Evolutionary conservation across 2,797 vertebrate species (phyloP), one percentile per base, ranked within the genome.

Genomic region (Malurus splendens): DNA sequence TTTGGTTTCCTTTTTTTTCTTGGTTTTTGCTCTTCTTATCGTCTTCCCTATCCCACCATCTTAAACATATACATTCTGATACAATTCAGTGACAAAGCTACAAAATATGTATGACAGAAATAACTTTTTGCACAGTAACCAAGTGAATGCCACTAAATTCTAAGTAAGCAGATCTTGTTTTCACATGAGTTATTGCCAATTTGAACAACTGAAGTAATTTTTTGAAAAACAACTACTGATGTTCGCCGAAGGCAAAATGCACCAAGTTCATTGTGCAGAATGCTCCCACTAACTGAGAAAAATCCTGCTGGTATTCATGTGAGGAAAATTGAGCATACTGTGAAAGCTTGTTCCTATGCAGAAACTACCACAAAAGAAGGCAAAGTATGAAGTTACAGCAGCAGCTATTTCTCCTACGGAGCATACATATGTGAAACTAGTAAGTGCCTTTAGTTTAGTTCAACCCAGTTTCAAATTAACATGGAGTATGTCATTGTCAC

Each of bases 261-360:
- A 84, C 14, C 0, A 2, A 65, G 10, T 57, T 65, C 20, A 78
- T 3, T 14, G 11, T 0, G 1, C 9, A 67, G 54, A 59, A 68
- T 33, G 36, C 12, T 65, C 25, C 11, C 47, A 32, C 14, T 33
- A 52, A 38, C 23, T 1, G 0, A 64, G 19, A 41, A 76, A 89
- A 66, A 51, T 12, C 32, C 30, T 68, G 36, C 13, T 24, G 42
- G 11, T 32, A 24, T 11, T 33, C 2, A 64, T 4, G 5, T 9
- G 14, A 74, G 4, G 15, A 18, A 82, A 85, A 74, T 45, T 33
- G 23, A 79, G 56, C n/a, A 18, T 22, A 50, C 23, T 10, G 4
- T 20, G 32, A 67, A 27, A 74, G 39, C 32, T 61, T 80, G 42
- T 24, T 81, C 67, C 66, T 67, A 8, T 4, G 20, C 33, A 56